phyloP scores from a whole-genome alignment of 2,888 invertebrate genomes.

The Dasypolia templi region DNA sequence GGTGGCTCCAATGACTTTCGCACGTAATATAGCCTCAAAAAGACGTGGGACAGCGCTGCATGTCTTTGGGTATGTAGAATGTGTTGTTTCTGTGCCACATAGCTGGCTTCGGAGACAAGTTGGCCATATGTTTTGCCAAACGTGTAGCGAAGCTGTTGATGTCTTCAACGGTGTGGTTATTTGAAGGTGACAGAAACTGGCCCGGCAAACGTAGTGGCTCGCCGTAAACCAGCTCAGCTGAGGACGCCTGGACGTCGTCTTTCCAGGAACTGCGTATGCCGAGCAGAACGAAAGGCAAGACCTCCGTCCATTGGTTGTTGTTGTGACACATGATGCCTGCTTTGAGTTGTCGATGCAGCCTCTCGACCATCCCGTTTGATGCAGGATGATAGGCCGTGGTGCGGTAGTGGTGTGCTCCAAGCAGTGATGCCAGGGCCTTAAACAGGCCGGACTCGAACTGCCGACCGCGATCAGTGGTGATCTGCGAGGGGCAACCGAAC shows the following conservation, averaged over 20 bases:
- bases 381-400: constrained; percentile 1
- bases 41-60: no score
- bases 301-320: not conserved
- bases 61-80: no score
- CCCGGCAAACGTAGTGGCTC: not conserved
- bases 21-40: no score
- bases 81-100: no score
- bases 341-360: not conserved
- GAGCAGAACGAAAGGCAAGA: constrained; percentile 1
- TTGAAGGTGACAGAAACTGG: not conserved
- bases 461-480: not conserved
- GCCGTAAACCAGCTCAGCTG: not conserved
- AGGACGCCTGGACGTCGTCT: not conserved
- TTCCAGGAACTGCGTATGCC: constrained; percentile 1
- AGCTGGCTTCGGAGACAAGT: no score
- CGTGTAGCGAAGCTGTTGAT: not conserved
- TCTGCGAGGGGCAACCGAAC: not conserved
- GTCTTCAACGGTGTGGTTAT: not conserved
- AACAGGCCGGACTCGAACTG: no score
- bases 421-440: no score
- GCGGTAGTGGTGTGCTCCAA: not conserved
- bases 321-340: constrained; percentile 1
- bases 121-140: not conserved
- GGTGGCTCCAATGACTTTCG: no score
- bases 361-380: not conserved